Evolutionary conservation across 2,113 vertebrate genomes (phyloP).

Genomic region (Turnix velox): DNA sequence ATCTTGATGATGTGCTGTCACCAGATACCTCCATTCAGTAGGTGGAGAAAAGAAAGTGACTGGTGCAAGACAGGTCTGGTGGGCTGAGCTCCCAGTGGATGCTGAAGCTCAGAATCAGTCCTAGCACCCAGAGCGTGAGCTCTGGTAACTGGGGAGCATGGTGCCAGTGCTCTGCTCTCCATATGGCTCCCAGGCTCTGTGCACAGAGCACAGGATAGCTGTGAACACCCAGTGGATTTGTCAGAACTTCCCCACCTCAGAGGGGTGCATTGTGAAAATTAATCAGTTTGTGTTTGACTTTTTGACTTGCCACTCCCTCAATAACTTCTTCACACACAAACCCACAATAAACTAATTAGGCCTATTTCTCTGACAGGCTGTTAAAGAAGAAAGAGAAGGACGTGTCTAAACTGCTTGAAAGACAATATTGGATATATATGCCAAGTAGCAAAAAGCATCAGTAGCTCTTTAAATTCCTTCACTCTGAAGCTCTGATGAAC

Average conservation of each 20-base stretch:
- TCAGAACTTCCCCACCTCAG: conserved; percentile 64
- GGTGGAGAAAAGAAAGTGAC: background rate
- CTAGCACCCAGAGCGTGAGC: accelerated
- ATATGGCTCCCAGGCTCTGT: conserved; percentile 19
- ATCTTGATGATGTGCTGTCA: background rate
- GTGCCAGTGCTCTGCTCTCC: background rate
- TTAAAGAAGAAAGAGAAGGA: conserved; percentile 55
- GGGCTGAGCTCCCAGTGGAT: background rate
- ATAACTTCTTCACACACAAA: conserved; percentile 53
- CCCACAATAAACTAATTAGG: conserved; percentile 60
- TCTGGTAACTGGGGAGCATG: background rate
- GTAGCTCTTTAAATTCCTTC: conserved; percentile 65
- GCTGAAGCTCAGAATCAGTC: background rate
- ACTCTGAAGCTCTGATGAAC: conserved; percentile 52
- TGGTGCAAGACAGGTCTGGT: accelerated
- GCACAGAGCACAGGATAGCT: conserved; percentile 39
- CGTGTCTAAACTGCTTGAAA: conserved; percentile 46
- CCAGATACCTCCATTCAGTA: background rate
- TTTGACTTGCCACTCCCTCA: conserved; percentile 27
- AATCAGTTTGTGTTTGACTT: conserved; percentile 70
- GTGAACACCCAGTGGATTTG: conserved; percentile 58
- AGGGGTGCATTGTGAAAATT: conserved; percentile 69
- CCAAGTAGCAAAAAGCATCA: conserved; percentile 64
- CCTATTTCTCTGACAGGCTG: conserved; percentile 51
- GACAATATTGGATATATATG: conserved; percentile 55